Conservation (phyloP, 2,113 vertebrate genomes). For the Solea solea region DNA sequence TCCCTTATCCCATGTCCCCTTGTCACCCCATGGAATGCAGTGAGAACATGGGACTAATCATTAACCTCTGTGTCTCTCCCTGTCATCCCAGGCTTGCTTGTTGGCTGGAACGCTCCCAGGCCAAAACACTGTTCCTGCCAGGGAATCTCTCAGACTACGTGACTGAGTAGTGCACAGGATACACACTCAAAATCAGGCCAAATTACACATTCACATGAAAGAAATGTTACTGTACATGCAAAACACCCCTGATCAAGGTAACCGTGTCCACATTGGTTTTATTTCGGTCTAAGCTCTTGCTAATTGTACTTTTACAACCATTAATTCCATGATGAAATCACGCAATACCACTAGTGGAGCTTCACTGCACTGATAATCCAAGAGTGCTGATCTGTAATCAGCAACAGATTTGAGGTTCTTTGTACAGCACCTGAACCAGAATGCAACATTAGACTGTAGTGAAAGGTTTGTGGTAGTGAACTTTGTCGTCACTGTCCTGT, state of each 20-base stretch:
- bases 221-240: neutral
- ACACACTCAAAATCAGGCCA: slow-evolving; percentile 41
- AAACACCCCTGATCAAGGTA: slow-evolving; percentile 13
- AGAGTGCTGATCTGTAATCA: neutral
- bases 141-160: slow-evolving; percentile 72
- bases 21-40: slow-evolving; percentile 73
- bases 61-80: slow-evolving; percentile 78
- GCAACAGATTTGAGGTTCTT: neutral
- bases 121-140: slow-evolving; percentile 72
- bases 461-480: slow-evolving; percentile 23
- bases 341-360: slow-evolving; percentile 4
- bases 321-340: slow-evolving; percentile 7
- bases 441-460: neutral
- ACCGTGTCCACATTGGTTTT: neutral
- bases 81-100: slow-evolving; percentile 66
- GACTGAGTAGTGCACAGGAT: slow-evolving; percentile 60
- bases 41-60: slow-evolving; percentile 80
- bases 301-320: neutral
- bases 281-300: neutral
- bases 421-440: neutral
- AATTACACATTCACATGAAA: slow-evolving; percentile 21
- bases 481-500: slow-evolving; percentile 52
- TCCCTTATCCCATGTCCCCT: slow-evolving; percentile 69
- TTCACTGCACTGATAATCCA: slow-evolving; percentile 7
- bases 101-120: slow-evolving; percentile 74